Evolutionary conservation across 2,113 vertebrate genomes (phyloP), one percentile per base, ranked within the genome.

Genomic region (Cacatua alba): DNA sequence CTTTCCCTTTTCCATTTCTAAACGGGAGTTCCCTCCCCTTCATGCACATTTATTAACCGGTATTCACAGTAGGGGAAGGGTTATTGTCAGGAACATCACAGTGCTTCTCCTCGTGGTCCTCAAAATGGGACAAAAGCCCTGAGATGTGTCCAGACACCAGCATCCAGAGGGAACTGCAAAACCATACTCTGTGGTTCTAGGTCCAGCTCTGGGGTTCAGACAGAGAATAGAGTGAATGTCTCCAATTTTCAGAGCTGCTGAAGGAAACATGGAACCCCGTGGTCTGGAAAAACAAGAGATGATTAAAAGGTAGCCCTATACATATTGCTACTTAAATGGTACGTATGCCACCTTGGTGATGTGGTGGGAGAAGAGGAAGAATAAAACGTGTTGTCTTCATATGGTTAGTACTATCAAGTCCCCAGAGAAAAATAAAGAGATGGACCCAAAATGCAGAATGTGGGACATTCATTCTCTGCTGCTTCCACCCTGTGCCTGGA

Each of bases 361-460:
- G 18, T 39, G 23, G 18, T 7, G 0, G 29, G 29, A 86, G 39
- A 84, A 25, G 35, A 91, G 14, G 24, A 86, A 69, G 44, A 80
- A 43, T 53, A 52, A 82, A 92, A 82, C 0, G 0, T 48, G 4
- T 1, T 81, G 3, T 64, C 29, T 83, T 76, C 80, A 39, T 18
- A 29, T 2, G 82, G 48, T 33, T 72, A 8, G 26, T 14, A 10
- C 29, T 64, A 9, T 31, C 13, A 69, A 70, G 29, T 63, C 6
- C 15, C 5, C n/a, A 63, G 37, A 49, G 21, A 49, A 52, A 68
- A 86, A 55, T 11, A 25, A 17, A 83, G 51, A 76, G 15, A 26
- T 57, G 8, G 37, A 57, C 8, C 10, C 44, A 80, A 86, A 78
- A 62, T 53, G 21, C 39, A 77, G 44, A 57, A 72, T 31, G 29